Evolutionary conservation across 2,113 vertebrate genomes (phyloP).

Genomic region (Mionectes macconnelli): DNA sequence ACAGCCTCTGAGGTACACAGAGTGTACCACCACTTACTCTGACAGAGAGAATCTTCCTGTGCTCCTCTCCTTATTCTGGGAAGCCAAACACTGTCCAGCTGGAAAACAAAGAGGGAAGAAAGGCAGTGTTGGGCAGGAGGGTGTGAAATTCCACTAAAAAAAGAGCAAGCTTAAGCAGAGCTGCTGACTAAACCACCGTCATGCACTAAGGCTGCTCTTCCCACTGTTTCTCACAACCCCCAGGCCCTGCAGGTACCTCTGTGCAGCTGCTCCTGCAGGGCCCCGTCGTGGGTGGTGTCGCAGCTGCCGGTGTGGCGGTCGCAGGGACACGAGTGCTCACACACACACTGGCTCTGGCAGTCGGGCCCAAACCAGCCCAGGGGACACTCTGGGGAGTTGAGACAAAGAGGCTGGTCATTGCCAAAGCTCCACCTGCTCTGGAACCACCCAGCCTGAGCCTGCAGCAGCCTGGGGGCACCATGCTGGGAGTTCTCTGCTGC

Average conservation of each 20-base stretch:
- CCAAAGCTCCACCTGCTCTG: neutral
- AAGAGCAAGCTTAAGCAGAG: neutral
- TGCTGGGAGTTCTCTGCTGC: neutral
- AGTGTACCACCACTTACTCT: constrained; percentile 75
- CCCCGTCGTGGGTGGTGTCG: constrained; percentile 47
- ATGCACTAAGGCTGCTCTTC: neutral
- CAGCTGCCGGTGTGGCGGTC: constrained; percentile 83
- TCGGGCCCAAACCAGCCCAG: constrained; percentile 79
- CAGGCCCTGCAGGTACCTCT: constrained; percentile 70
- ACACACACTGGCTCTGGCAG: constrained; percentile 78
- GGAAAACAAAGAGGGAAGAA: constrained; percentile 28
- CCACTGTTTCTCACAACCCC: accelerated
- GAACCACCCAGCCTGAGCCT: neutral
- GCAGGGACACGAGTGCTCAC: constrained; percentile 81
- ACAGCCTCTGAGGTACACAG: neutral
- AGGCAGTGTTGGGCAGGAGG: neutral
- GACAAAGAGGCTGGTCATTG: accelerated
- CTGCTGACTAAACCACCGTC: neutral
- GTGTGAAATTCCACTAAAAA: neutral
- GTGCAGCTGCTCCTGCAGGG: constrained; percentile 63
- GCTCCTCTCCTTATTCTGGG: constrained; percentile 39
- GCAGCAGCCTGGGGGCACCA: neutral
- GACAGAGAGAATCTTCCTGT: constrained; percentile 63
- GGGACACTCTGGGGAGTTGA: constrained; percentile 76
- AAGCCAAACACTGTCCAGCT: constrained; percentile 80